Base-by-base conservation (phyloP, 2,888 invertebrate species). In the Netelia inedita region DNA sequence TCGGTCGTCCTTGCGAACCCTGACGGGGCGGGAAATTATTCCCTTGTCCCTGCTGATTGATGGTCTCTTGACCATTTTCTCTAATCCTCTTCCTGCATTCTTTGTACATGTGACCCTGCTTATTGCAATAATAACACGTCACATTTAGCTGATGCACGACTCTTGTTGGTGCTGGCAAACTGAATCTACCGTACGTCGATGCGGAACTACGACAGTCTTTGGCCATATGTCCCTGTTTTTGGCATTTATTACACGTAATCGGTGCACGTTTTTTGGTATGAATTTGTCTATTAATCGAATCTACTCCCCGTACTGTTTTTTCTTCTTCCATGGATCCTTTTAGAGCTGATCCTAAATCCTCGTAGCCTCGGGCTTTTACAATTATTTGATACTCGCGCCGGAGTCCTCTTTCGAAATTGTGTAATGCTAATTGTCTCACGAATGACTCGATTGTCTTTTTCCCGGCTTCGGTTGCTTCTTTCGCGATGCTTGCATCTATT, bases 291-390 rank as follows among this genome's bases (percentile, higher is more conserved):
- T 57, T 57, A 9, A 57, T 57, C 0, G 57, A 57, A 10, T 57
- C 53, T 6, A 3, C 53, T 1, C 53, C 53, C 6, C 16, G 53
- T 59, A 59, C 10, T 10, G 16, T 10, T 61, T 61, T 61, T 61
- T 61, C 61, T 16, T 61, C 61, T 14, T 61, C 61, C 23, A 61
- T 28, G 10, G 61, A 8, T 61, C 61, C 28, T 61, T 21, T 14
- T 23, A 23, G 23, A n/a, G 61, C 28, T 21, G 10, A 3, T 14
- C 61, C 61, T 21, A 61, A 14, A 28, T 9, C 23, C 61, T 21
- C 28, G 28, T 23, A 61, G 5, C 61, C 61, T 61, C 23, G 57
- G 2, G 16, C 57, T 21, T 57, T 57, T 57, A 19, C 57, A 21
- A 57, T 19, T 19, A 57, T 19, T 57, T 57, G 57, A 3, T 21